Conservation (phyloP, 2,888 invertebrate species). For the Hoplodrina ambigua region DNA sequence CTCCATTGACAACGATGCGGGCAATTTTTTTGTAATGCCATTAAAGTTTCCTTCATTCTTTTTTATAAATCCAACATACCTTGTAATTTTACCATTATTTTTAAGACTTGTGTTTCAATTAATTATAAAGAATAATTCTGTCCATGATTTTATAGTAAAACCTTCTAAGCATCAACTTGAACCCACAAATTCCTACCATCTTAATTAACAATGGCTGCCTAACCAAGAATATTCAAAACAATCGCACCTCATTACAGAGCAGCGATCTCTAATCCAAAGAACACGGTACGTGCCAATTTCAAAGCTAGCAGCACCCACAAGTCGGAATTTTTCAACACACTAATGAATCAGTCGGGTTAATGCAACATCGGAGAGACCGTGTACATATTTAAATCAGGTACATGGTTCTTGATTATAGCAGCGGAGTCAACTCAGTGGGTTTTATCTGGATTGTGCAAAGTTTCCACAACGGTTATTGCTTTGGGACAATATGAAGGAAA, state of each 20-base stretch:
- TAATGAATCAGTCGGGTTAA: slow-evolving; percentile 78
- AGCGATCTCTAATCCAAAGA: slow-evolving; percentile 67
- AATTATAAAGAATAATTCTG: too few species aligned
- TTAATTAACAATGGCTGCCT: slow-evolving; percentile 41
- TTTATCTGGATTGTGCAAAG: slow-evolving; percentile 68
- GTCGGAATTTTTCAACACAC: slow-evolving; percentile 64
- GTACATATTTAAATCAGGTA: slow-evolving; percentile 83
- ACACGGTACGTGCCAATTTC: slow-evolving; percentile 61
- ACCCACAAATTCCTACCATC: slow-evolving; percentile 15
- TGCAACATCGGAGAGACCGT: slow-evolving; percentile 68
- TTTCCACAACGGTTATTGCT: slow-evolving; percentile 64
- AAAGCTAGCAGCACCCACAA: slow-evolving; percentile 54
- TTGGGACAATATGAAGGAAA: slow-evolving; percentile 54
- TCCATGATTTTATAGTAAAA: background rate
- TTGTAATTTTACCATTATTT: too few species aligned
- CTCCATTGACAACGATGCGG: too few species aligned
- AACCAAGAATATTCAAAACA: slow-evolving; percentile 53
- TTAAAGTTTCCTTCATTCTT: too few species aligned
- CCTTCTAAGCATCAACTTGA: background rate
- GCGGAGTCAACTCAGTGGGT: slow-evolving; percentile 58
- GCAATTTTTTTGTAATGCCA: too few species aligned
- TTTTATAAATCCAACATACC: too few species aligned
- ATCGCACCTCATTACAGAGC: slow-evolving; percentile 64
- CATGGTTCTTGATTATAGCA: slow-evolving; percentile 78
- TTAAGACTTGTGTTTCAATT: too few species aligned